Base-by-base conservation (phyloP, 2,888 invertebrate genomes). In the Eilema sororculum region DNA sequence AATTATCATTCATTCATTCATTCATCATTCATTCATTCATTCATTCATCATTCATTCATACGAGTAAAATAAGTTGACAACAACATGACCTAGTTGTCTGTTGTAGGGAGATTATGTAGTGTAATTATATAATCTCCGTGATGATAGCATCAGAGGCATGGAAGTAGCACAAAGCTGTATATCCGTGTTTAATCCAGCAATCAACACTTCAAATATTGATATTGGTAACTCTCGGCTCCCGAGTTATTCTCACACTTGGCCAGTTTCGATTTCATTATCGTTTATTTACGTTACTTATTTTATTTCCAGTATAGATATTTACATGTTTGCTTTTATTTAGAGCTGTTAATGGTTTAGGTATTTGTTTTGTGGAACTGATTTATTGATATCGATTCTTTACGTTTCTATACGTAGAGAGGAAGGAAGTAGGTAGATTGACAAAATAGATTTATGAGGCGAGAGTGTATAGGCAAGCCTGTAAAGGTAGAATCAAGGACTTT, bases 101-200 rank as follows among this genome's bases (percentile, higher is more conserved):
- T n/a, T 41, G 46, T 61, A 22, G 10, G n/a, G 61, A 22, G 30
- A 33, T 20, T 61, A 6, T 10, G 22, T n/a, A 37, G 8, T 8
- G 33, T 24, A 62, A 52, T 52, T 52, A 52, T 52, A n/a, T n/a
- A 52, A 52, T 52, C 52, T n/a, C 52, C 4, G n/a, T 52, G 52
- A 52, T 52, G 12, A 52, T 64, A 71, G 71, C 60, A 60, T 72
- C 75, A 73, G 72, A 76, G 73, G 71, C 78, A 76, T 81, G 73
- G 56, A 76, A 81, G 74, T 73, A 65, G 76, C 69, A 76, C 71
- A 81, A 76, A 73, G 67, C 68, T 60, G 24, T 74, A 71, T 81
- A 83, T 80, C 68, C 81, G 70, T 69, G 74, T 81, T 83, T 83
- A 83, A 81, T 81, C 80, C 71, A 71, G 82, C 80, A 83, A 81